Evolutionary conservation across 2,888 invertebrate species (phyloP).

Genomic region (Graphium colonna): DNA sequence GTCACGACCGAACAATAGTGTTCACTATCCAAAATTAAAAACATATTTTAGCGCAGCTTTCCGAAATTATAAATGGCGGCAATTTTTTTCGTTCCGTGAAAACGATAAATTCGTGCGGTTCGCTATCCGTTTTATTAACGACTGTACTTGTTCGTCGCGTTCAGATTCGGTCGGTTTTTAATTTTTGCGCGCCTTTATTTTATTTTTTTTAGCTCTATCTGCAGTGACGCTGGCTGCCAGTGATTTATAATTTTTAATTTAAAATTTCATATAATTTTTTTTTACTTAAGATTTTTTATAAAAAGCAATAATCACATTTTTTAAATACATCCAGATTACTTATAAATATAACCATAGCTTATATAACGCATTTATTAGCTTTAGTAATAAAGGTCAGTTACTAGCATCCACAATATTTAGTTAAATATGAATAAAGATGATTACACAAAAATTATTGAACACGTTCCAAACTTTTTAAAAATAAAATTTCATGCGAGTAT

Average conservation of each 20-base stretch:
- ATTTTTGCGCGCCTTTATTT: conserved; percentile 69
- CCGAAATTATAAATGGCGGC: conserved; percentile 37
- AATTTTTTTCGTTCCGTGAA: conserved; percentile 64
- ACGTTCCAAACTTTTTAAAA: no score
- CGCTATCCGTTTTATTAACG: conserved; percentile 77
- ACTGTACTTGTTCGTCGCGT: conserved; percentile 70
- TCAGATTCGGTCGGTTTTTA: conserved; percentile 55
- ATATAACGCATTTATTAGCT: no score
- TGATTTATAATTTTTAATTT: conserved; percentile 66
- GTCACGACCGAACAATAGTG: neutral
- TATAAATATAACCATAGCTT: no score
- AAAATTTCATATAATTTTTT: conserved; percentile 9
- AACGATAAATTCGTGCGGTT: conserved; percentile 65
- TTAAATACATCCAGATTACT: no score
- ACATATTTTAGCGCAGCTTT: conserved; percentile 21
- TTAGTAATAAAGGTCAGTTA: no score
- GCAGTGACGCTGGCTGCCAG: conserved; percentile 28
- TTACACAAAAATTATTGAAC: no score
- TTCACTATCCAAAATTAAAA: conserved; percentile 2
- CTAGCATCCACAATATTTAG: no score
- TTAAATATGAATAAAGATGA: no score
- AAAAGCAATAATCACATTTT: no score
- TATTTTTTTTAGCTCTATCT: conserved; percentile 62
- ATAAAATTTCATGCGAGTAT: no score
- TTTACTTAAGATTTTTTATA: neutral